Percentiles rank a stretch among this genome's conserved stretches.
Evolutionary conservation across 2,888 invertebrate species (phyloP).

Genomic region (Neelides folsomi): DNA sequence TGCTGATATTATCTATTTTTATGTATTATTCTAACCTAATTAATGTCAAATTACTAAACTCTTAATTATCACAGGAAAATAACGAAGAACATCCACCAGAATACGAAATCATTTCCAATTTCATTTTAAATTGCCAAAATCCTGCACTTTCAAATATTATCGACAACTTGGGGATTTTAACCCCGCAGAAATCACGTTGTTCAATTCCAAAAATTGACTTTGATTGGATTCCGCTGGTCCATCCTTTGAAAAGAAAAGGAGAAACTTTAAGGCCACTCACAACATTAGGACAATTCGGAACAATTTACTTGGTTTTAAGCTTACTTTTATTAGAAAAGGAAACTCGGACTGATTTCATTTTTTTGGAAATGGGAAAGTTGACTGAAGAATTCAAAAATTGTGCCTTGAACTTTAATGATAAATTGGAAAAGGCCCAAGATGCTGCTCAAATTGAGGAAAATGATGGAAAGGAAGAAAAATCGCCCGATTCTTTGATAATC

Average conservation of each 20-base stretch:
- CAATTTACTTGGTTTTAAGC: slow-evolving; percentile 20
- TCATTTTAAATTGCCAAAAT: no score
- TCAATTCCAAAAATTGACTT: no score
- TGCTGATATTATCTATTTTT: no score
- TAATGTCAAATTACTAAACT: no score
- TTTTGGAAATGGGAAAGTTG: slow-evolving; percentile 22
- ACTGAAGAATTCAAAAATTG: slow-evolving; percentile 14
- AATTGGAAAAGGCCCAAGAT: neutral
- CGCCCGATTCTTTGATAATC: slow-evolving; percentile 4
- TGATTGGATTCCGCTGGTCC: slow-evolving; percentile 18
- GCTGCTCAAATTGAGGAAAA: neutral
- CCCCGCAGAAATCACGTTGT: no score
- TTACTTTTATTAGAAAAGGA: slow-evolving; percentile 14
- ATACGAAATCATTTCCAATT: no score
- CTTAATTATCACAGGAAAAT: no score
- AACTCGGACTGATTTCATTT: slow-evolving; percentile 21
- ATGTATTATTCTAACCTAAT: no score
- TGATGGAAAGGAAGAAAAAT: slow-evolving; percentile 9
- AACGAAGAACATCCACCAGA: no score
- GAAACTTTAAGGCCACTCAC: slow-evolving; percentile 28
- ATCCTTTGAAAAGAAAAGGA: slow-evolving; percentile 26
- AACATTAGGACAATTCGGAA: slow-evolving; percentile 24
- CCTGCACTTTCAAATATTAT: no score
- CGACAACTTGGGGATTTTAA: no score
- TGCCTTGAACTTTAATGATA: neutral